Evolutionary conservation across 2,113 vertebrate species (phyloP), one percentile per base, ranked within the genome.

Genomic region (Tenebrosternarchus preto): DNA sequence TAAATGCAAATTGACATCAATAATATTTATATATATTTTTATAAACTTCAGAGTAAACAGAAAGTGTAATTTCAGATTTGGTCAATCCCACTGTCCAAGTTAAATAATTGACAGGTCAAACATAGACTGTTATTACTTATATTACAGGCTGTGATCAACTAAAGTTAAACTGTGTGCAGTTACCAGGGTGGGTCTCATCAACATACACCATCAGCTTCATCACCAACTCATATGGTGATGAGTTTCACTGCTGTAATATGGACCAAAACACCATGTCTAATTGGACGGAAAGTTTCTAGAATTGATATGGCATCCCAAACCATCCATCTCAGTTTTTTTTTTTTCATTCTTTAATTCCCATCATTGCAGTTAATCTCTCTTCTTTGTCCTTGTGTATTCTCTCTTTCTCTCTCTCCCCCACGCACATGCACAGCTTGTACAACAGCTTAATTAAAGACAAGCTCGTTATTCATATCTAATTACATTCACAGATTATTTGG

Each of bases 401-500:
- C 61, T 31, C 27, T 31, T 12, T 29, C 15, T 31, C 27, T 31
- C 61, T 31, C 27, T 31, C 61, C 2, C 27, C 29, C 29, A 8
- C 19, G 20, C 63, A 66, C 29, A 33, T 33, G 29, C 63, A 66
- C 33, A 66, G 17, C 63, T 66, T 66, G 63, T 29, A 66, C 33
- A 66, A 66, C 63, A 66, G 63, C 33, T 66, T 4, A 66, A 66
- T 66, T 66, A 33, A 29, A 19, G 63, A 8, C 29, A 33, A 66
- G 29, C 63, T 66, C 29, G 20, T 66, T 66, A 66, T 66, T 66
- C 63, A 33, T 66, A 29, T 66, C 63, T 66, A 66, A 66, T 66
- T 66, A 66, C 63, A 33, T 66, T 66, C 63, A 20, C 63, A 66
- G 27, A 66, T 66, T 33, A 66, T 66, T 33, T 33, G 29, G 63